Conservation (phyloP, 2,797 vertebrate species). For the Eurystomus glaucurus region DNA sequence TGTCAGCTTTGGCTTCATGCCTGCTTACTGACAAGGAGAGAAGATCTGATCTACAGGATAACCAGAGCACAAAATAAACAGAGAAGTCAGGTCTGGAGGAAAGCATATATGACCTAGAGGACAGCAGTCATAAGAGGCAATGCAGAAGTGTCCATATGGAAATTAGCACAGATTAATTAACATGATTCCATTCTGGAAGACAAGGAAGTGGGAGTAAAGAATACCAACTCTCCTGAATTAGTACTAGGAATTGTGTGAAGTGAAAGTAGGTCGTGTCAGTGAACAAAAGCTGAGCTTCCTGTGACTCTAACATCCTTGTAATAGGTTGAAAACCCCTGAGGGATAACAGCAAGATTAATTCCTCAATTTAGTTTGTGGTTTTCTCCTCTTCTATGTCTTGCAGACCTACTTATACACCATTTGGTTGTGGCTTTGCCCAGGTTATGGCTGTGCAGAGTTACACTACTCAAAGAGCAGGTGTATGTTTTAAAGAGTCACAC, state of each 20-base stretch:
- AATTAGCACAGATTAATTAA: neutral
- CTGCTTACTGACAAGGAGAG: neutral
- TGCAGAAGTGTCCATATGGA: neutral
- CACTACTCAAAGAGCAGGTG: neutral
- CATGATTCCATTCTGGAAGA: neutral
- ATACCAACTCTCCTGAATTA: neutral
- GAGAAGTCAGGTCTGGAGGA: neutral
- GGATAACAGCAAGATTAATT: neutral
- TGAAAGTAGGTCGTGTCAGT: neutral
- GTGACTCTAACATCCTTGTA: neutral
- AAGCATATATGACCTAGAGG: neutral
- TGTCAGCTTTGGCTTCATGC: neutral
- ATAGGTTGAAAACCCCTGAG: neutral
- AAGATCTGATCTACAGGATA: neutral
- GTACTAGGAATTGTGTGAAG: neutral
- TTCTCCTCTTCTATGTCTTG: neutral
- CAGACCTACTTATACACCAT: fast-evolving
- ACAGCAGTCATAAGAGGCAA: neutral
- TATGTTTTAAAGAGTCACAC: neutral
- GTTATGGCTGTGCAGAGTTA: neutral
- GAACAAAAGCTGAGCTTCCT: neutral
- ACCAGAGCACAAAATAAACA: neutral
- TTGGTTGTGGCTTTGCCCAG: neutral
- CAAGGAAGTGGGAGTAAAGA: neutral
- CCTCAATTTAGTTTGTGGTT: neutral